phyloP scores from a whole-genome alignment of 2,888 invertebrate species.

The Conchocele bisecta region DNA sequence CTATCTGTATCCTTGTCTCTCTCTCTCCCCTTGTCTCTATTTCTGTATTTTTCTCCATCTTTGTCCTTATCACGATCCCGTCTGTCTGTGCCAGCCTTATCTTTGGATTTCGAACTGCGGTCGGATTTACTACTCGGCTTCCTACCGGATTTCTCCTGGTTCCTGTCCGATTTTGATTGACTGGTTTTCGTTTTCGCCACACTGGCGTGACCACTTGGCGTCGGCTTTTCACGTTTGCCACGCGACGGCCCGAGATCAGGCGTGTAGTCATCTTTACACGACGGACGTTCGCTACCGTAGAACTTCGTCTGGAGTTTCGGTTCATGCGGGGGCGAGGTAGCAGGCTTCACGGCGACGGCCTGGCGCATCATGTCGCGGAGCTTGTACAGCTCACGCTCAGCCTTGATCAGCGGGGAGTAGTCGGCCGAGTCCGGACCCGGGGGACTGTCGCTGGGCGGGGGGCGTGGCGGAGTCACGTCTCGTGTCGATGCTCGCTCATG shows the following conservation, averaged over 20 bases:
- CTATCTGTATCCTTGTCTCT: neutral
- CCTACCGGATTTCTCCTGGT: conserved; percentile 20
- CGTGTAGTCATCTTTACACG: conserved; percentile 39
- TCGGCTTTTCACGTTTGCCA: conserved; percentile 45
- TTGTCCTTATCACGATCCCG: conserved; percentile 3
- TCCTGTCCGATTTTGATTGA: conserved; percentile 29
- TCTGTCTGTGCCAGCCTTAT: neutral
- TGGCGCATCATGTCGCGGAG: conserved; percentile 65
- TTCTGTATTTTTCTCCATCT: conserved; percentile 20
- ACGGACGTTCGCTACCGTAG: conserved; percentile 68
- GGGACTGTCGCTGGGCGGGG: conserved; percentile 33
- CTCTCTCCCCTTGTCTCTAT: conserved; percentile 2
- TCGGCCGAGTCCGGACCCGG: conserved; percentile 51
- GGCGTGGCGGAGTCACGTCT: conserved; percentile 15
- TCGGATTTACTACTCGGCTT: conserved; percentile 32
- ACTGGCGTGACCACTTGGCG: conserved; percentile 25
- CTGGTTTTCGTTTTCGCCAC: conserved; percentile 45
- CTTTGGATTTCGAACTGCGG: conserved; percentile 32
- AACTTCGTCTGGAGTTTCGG: conserved; percentile 71
- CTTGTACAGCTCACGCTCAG: conserved; percentile 71
- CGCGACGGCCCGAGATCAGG: conserved; percentile 43
- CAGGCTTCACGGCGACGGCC: conserved; percentile 49
- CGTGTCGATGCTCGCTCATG: conserved; percentile 1
- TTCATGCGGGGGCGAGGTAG: conserved; percentile 38
- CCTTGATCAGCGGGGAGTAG: conserved; percentile 72